Percentiles rank a stretch among this genome's conserved stretches.
phyloP scores from a whole-genome alignment of 2,113 vertebrate species.

The Cardinalis cardinalis region DNA sequence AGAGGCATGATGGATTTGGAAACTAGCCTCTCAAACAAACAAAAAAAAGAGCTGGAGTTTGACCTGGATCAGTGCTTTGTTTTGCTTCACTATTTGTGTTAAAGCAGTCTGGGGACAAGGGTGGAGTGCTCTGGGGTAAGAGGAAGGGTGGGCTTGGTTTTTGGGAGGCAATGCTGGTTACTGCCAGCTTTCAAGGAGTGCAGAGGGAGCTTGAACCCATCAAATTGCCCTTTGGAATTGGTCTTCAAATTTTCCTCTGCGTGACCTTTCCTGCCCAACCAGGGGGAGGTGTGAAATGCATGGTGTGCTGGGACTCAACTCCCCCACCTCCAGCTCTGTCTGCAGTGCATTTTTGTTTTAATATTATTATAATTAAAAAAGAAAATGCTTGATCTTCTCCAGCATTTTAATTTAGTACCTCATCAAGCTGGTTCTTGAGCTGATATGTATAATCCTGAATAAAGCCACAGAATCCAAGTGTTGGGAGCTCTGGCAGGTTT shows the following conservation, averaged over 20 bases:
- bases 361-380: background rate
- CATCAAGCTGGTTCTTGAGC: background rate
- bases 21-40: background rate
- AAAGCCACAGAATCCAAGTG: background rate
- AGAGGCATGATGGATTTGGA: background rate
- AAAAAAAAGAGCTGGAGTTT: background rate
- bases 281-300: background rate
- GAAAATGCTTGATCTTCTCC: background rate
- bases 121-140: background rate
- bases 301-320: rapidly evolving
- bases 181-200: background rate
- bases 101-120: background rate
- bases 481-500: background rate
- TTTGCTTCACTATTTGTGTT: background rate
- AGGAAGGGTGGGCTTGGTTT: background rate
- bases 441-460: background rate
- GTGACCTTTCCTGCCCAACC: rapidly evolving
- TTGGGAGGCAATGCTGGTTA: rapidly evolving
- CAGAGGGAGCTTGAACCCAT: background rate
- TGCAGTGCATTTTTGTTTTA: background rate
- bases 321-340: background rate
- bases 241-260: background rate
- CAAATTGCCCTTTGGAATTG: background rate
- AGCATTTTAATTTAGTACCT: background rate
- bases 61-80: background rate